phyloP scores from a whole-genome alignment of 2,888 invertebrate genomes.

The Patella depressa region DNA sequence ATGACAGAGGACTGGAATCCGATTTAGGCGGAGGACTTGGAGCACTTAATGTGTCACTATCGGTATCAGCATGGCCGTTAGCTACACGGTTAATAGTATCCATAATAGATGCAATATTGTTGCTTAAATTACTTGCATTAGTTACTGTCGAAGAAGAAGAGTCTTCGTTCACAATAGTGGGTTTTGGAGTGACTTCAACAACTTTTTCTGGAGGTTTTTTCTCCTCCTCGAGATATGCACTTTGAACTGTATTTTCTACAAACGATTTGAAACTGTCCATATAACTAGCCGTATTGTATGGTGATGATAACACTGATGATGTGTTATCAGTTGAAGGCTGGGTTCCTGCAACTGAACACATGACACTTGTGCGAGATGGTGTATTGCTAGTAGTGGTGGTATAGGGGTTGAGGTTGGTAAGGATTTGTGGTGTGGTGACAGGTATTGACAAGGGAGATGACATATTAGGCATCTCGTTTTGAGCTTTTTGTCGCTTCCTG shows the following conservation, averaged over 20 bases:
- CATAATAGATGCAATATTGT: conserved; percentile 44
- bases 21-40: conserved; percentile 65
- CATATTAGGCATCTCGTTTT: conserved; percentile 16
- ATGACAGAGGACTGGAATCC: conserved; percentile 46
- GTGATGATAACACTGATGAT: conserved; percentile 74
- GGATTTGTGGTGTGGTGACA: conserved; percentile 61
- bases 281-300: conserved; percentile 48
- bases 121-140: conserved; percentile 48
- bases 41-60: conserved; percentile 69
- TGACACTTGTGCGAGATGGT: conserved; percentile 35
- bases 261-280: conserved; percentile 69
- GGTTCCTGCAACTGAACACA: conserved; percentile 39
- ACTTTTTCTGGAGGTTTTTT: conserved; percentile 42
- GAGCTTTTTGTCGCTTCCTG: conserved; percentile 40
- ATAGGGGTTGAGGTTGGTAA: conserved; percentile 61
- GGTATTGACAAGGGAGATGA: conserved; percentile 46
- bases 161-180: conserved; percentile 26
- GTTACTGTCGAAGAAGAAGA: conserved; percentile 28
- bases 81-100: conserved; percentile 65
- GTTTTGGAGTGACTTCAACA: conserved; percentile 20
- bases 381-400: conserved; percentile 48
- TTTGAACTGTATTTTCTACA: conserved; percentile 69
- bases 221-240: conserved; percentile 63
- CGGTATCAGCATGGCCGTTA: conserved; percentile 67
- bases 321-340: conserved; percentile 43